Evolutionary conservation across 2,113 vertebrate species (phyloP).

Genomic region (Hepsetus odoe): DNA sequence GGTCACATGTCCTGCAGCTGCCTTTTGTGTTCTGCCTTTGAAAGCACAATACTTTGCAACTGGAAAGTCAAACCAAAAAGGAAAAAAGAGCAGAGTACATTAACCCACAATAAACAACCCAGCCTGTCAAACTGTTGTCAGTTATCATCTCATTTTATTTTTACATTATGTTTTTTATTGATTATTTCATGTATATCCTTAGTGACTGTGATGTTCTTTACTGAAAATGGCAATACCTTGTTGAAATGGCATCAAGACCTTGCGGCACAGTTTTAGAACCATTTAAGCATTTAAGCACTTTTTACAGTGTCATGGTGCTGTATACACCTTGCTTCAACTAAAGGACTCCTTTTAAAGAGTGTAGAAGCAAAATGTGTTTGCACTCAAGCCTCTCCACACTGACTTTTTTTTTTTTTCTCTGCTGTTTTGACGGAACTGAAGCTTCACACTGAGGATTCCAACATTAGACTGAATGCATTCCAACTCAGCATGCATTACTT

Average conservation of each 20-base stretch:
- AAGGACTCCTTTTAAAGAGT: neutral
- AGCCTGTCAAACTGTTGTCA: no score
- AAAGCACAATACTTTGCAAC: neutral
- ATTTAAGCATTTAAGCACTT: no score
- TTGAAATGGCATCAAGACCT: no score
- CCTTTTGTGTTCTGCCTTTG: neutral
- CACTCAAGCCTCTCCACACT: neutral
- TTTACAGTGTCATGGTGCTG: no score
- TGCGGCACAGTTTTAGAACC: no score
- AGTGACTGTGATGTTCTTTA: no score
- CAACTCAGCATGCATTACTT: neutral
- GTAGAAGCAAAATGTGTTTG: neutral
- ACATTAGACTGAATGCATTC: neutral
- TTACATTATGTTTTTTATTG: no score
- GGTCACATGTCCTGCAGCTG: constrained; percentile 21
- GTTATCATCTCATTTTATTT: no score
- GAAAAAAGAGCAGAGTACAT: neutral
- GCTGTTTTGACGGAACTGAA: constrained; percentile 4
- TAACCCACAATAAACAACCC: no score
- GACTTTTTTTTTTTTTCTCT: neutral
- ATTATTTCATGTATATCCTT: no score
- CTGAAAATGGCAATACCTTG: no score
- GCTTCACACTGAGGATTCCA: constrained; percentile 3
- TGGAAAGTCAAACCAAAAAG: constrained; percentile 14
- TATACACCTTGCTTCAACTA: neutral